These are phyloP conservation scores for Notamacropus eugenii DNA, from an alignment of 2,797 vertebrate genomes.

Conservation along the genomic window DNA sequence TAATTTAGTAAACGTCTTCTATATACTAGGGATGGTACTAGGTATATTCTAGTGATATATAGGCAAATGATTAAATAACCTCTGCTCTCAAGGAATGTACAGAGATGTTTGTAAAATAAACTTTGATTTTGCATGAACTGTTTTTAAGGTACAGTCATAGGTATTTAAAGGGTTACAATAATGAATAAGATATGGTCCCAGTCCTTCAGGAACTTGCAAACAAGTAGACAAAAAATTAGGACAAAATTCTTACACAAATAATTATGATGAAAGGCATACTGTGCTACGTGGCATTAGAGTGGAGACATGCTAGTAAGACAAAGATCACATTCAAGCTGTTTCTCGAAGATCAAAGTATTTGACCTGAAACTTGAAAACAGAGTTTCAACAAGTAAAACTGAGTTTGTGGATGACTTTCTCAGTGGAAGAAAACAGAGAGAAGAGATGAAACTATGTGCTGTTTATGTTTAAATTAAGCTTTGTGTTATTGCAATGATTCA, in stretches of 20 bases:
- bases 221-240: neutral
- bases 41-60: neutral
- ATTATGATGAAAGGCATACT: neutral
- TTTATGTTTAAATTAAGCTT: neutral
- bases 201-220: neutral
- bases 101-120: neutral
- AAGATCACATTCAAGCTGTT: neutral
- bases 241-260: neutral
- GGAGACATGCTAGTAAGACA: neutral
- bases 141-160: neutral
- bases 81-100: neutral
- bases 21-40: neutral
- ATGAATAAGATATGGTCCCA: neutral
- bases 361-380: neutral
- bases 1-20: neutral
- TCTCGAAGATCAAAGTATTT: neutral
- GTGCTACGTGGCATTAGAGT: neutral
- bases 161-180: neutral
- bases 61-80: neutral
- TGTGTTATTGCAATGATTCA: too few relatives aligned
- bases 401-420: neutral
- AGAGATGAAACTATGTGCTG: neutral
- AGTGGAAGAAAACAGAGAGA: neutral
- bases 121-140: neutral
- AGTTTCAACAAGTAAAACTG: neutral